Base-by-base conservation (phyloP, 2,113 vertebrate species). In the Ranitomeya imitator region DNA sequence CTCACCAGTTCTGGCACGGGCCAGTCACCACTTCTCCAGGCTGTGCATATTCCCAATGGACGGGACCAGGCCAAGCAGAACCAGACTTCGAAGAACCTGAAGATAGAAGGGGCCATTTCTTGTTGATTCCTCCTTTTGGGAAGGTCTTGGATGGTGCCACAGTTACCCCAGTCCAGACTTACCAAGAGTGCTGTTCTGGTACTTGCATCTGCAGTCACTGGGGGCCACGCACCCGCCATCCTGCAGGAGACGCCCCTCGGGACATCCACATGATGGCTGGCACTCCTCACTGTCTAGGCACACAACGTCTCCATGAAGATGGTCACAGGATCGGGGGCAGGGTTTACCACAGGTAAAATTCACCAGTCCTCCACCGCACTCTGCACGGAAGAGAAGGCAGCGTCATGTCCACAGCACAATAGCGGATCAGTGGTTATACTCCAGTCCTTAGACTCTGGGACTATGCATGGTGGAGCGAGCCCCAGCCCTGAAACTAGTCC, bases 1-100 rank as follows among this genome's bases (percentile, higher is more conserved):
- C 91, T 93, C 92, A 98, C 97, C 97, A 98, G 93, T 95, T 97
- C 89, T 94, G 94, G 90, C 97, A 97, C 19, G 91, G 93, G 19
- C 90, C 94, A 0, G 91, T 85, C 77, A 97, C 89, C 18, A 86
- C 92, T 52, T 97, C 96, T 86, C 96, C 96, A 0, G 97, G 95
- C 86, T 95, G 90, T 54, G 90, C 91, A 71, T 91, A 93, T 77
- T 92, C 93, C 97, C 96, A 96, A 1, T 94, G 92, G 23, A 90
- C 91, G 6, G 85, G 88, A 4, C 83, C 92, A 0, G 94, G 90
- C 92, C 95, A 94, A 2, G 85, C 89, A 83, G 93, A 94, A 76
- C 15, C 92, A 15, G 92, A 92, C 61, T 93, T 90, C 0, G 90
- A 85, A 19, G 90, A 21, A 51, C 90, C 93, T 94, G 83, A 0